Percentiles rank a stretch among this genome's conserved stretches.
Evolutionary conservation across 1,140 invertebrate genomes (phyloP).

Genomic region (Trachelipus rathkii): DNA sequence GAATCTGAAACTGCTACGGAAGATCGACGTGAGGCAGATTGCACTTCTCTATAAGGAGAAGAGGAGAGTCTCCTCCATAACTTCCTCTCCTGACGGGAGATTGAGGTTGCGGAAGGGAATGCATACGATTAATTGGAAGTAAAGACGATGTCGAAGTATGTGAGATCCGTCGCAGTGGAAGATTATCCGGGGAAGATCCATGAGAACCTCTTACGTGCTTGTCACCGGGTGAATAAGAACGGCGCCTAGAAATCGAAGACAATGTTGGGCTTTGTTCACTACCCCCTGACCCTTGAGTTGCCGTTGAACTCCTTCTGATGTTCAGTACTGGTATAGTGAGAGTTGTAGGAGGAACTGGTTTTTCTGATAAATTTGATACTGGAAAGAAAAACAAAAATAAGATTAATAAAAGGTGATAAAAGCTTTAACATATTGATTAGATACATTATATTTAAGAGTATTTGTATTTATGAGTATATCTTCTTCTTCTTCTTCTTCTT

Average conservation of each 20-base stretch:
- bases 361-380: too few species aligned
- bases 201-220: not conserved
- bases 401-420: too few species aligned
- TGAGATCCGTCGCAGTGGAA: not conserved
- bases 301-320: not conserved
- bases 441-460: too few species aligned
- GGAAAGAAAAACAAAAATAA: too few species aligned
- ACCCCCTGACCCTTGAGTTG: not conserved
- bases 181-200: not conserved
- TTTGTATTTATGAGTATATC: too few species aligned
- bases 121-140: not conserved
- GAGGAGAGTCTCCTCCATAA: not conserved
- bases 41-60: not conserved
- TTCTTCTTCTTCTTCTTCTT: too few species aligned
- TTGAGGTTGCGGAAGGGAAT: not conserved
- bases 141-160: not conserved
- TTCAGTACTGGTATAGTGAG: not conserved
- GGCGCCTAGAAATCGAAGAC: not conserved
- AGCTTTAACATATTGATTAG: too few species aligned
- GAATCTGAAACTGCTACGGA: not conserved
- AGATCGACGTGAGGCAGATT: not conserved
- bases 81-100: not conserved
- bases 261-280: not conserved
- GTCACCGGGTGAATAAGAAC: not conserved
- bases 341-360: too few species aligned